Conservation (phyloP, 2,888 invertebrate genomes). For the Agrochola lychnidis region DNA sequence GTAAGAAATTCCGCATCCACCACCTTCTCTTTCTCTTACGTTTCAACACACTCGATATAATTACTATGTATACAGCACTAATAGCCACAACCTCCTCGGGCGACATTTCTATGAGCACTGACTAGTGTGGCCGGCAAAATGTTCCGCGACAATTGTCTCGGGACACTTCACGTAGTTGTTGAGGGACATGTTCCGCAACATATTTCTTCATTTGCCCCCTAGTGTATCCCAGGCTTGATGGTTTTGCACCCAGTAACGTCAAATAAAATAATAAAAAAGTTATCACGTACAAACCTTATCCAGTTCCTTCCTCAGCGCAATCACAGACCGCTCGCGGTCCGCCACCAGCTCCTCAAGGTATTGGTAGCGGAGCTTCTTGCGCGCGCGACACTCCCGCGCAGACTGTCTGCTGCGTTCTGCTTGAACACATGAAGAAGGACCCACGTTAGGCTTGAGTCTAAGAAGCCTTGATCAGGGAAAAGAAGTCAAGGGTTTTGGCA, state of each 20-base stretch:
- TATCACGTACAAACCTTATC: constrained; percentile 92
- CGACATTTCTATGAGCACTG: no score
- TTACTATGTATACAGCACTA: no score
- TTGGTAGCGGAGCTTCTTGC: constrained; percentile 99
- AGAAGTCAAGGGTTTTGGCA: not conserved
- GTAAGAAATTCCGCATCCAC: no score
- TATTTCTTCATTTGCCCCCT: no score
- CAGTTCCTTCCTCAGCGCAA: constrained; percentile 96
- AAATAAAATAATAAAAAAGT: not conserved
- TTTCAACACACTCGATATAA: no score
- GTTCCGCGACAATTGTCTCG: no score
- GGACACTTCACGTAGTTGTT: no score
- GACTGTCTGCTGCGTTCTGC: constrained; percentile 98
- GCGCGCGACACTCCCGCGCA: constrained; percentile 98
- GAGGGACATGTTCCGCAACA: no score
- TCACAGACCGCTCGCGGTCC: constrained; percentile 97
- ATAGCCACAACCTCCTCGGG: no score
- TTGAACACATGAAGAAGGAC: constrained; percentile 41
- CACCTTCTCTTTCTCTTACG: no score
- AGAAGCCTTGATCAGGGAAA: not conserved
- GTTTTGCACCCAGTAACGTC: not conserved
- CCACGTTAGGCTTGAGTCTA: constrained; percentile 45
- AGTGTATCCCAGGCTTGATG: no score
- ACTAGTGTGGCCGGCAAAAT: no score
- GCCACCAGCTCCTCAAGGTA: constrained; percentile 98